Conservation (phyloP, 2,797 vertebrate species). For the Cetoscarus ocellatus region DNA sequence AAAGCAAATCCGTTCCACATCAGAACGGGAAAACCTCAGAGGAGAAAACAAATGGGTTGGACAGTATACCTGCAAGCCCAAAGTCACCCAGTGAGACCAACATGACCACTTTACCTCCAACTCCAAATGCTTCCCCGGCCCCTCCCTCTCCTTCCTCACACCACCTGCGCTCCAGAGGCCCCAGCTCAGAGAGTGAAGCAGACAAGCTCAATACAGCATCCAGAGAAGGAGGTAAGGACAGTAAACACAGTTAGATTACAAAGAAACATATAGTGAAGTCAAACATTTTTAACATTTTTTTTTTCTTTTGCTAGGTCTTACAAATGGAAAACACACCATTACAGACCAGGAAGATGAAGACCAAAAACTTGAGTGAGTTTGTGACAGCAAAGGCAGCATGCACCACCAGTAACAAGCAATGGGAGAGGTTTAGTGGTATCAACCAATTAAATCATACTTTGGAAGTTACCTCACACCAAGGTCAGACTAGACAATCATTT, state of each 20-base stretch:
- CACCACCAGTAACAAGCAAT: background rate
- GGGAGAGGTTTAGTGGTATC: background rate
- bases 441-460: background rate
- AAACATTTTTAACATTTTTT: conserved; percentile 2
- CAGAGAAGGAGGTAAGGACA: conserved; percentile 84
- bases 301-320: conserved; percentile 82
- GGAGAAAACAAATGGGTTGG: conserved; percentile 68
- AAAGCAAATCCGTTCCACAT: conserved; percentile 80
- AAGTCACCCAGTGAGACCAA: conserved; percentile 54
- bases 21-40: conserved; percentile 84
- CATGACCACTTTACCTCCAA: conserved; percentile 63
- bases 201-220: conserved; percentile 82
- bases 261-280: background rate
- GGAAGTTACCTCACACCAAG: too few species aligned
- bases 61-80: conserved; percentile 41
- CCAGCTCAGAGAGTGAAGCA: conserved; percentile 83
- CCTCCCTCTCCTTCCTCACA: conserved; percentile 76
- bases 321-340: conserved; percentile 87
- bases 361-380: conserved; percentile 75
- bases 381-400: background rate
- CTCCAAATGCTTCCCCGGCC: conserved; percentile 57
- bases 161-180: conserved; percentile 86
- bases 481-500: too few species aligned
- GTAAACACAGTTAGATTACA: background rate
- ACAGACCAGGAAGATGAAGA: conserved; percentile 77